Evolutionary conservation across 2,888 invertebrate genomes (phyloP).

Genomic region (Xestia c-nigrum): DNA sequence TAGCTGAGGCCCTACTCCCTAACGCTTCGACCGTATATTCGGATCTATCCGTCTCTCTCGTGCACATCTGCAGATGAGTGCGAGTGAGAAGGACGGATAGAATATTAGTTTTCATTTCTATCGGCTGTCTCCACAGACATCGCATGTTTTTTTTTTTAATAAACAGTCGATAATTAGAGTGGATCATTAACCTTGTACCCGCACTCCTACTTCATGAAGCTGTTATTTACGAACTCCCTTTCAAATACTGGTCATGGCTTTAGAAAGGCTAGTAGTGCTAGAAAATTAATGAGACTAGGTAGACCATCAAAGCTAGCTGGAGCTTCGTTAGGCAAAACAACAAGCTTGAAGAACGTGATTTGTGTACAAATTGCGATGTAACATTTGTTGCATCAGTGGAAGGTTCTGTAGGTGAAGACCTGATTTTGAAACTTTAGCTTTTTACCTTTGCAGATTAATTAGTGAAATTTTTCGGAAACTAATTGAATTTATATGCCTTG

Average conservation of each 20-base stretch:
- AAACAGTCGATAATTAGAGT: neutral
- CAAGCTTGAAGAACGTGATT: conserved; percentile 30
- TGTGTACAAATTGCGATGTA: conserved; percentile 16
- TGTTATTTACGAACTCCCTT: neutral
- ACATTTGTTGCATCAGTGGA: conserved; percentile 6
- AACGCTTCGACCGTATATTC: too few species aligned
- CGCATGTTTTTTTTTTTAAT: too few species aligned
- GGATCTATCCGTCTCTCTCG: too few species aligned
- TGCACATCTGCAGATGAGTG: too few species aligned
- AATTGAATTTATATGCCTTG: neutral
- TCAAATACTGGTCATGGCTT: neutral
- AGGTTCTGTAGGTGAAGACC: neutral
- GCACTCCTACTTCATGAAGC: neutral
- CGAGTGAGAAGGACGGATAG: too few species aligned
- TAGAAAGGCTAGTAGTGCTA: conserved; percentile 11
- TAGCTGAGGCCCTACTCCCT: too few species aligned
- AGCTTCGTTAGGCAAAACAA: conserved; percentile 41
- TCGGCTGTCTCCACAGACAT: too few species aligned
- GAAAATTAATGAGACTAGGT: conserved; percentile 43
- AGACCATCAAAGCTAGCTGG: conserved; percentile 5
- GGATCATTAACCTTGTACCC: neutral
- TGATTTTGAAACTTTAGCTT: neutral
- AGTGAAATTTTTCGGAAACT: neutral
- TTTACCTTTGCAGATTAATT: neutral
- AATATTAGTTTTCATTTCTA: too few species aligned